Evolutionary conservation across 2,797 vertebrate genomes (phyloP).

Genomic region (Gymnocypris eckloni): DNA sequence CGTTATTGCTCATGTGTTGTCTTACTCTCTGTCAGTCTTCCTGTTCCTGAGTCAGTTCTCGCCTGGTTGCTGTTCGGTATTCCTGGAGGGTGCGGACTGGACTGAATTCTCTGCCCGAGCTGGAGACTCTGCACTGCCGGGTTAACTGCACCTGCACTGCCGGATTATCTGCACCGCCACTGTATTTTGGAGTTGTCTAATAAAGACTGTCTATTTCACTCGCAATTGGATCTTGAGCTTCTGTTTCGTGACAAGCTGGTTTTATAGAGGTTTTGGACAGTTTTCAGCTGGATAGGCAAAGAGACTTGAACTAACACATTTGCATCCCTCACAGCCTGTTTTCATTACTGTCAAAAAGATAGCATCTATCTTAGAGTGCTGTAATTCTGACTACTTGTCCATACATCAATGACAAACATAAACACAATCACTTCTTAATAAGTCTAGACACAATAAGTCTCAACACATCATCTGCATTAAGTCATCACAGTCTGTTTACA

Average conservation of each 20-base stretch:
- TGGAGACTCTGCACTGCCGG: no score
- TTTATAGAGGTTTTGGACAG: neutral
- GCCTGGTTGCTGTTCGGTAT: no score
- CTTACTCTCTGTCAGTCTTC: no score
- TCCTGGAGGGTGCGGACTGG: no score
- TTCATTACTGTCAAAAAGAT: neutral
- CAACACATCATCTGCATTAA: neutral
- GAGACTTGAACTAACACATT: neutral
- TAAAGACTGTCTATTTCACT: no score
- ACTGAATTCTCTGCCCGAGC: no score
- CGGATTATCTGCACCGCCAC: no score
- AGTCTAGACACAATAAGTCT: neutral
- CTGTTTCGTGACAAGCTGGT: neutral
- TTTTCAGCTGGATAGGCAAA: neutral
- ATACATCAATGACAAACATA: neutral
- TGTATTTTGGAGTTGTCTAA: no score
- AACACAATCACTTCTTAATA: neutral
- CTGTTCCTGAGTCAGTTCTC: no score
- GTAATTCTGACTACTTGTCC: neutral
- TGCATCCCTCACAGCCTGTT: neutral
- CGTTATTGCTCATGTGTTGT: no score
- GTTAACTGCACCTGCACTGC: no score
- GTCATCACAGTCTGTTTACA: neutral
- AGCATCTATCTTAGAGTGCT: neutral
- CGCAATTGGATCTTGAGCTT: no score